phyloP scores from a whole-genome alignment of 2,888 invertebrate species.

The Drosophila siamana region DNA sequence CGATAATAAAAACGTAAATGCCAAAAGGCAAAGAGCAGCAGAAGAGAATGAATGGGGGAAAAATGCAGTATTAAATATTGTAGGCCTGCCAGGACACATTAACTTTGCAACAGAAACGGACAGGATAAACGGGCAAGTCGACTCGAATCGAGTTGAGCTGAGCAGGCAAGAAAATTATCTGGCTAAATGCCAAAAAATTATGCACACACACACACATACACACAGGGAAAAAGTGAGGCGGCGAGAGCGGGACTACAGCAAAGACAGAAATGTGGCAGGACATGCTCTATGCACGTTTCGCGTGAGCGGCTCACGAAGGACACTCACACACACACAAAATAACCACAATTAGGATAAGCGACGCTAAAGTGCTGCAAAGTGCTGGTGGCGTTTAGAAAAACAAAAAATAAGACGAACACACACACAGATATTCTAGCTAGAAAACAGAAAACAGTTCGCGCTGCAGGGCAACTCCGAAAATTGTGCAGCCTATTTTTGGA shows the following conservation, averaged over 20 bases:
- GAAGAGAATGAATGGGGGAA: background rate
- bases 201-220: conserved; percentile 43
- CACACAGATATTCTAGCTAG: conserved; percentile 34
- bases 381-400: conserved; percentile 57
- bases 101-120: conserved; percentile 56
- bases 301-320: conserved; percentile 63
- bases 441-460: conserved; percentile 47
- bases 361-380: conserved; percentile 67
- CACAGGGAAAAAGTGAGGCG: background rate
- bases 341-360: conserved; percentile 79
- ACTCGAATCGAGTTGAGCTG: conserved; percentile 47
- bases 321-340: conserved; percentile 58
- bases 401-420: conserved; percentile 14
- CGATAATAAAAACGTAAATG: conserved; percentile 39
- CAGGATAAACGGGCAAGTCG: conserved; percentile 39
- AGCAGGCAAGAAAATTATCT: conserved; percentile 72
- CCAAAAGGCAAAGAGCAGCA: conserved; percentile 32
- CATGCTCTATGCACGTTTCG: conserved; percentile 63
- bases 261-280: conserved; percentile 57
- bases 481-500: conserved; percentile 59
- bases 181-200: conserved; percentile 67
- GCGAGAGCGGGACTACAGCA: conserved; percentile 6
- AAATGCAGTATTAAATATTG: conserved; percentile 51
- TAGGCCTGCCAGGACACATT: conserved; percentile 62
- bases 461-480: conserved; percentile 59